Evolutionary conservation across 1,140 invertebrate genomes (phyloP).

Genomic region (Hyphantria cunea): DNA sequence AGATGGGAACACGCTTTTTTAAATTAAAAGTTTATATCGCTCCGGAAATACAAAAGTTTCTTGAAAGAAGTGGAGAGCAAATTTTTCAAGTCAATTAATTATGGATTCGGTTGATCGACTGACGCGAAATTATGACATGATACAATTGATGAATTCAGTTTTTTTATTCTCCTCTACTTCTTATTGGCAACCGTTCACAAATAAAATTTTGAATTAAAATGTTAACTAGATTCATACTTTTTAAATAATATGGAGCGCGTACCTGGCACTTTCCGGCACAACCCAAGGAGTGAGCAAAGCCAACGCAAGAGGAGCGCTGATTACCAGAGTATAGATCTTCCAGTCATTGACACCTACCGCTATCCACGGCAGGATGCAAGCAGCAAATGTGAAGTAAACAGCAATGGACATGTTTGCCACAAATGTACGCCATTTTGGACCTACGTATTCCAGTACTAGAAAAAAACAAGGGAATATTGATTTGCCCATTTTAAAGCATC

Average conservation of each 20-base stretch:
- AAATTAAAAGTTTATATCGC: too few species aligned
- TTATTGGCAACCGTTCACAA: too few species aligned
- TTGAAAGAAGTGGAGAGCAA: too few species aligned
- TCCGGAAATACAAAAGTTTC: too few species aligned
- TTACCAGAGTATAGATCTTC: constrained; percentile 87
- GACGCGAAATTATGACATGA: too few species aligned
- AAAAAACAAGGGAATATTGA: constrained; percentile 5
- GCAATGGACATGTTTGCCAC: constrained; percentile 95
- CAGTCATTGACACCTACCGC: constrained; percentile 89
- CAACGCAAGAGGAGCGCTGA: constrained; percentile 87
- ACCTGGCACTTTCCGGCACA: constrained; percentile 92
- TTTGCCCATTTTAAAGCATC: not conserved
- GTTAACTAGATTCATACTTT: too few species aligned
- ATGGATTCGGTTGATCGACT: too few species aligned
- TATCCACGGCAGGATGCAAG: constrained; percentile 91
- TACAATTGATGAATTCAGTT: too few species aligned
- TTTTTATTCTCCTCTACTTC: too few species aligned
- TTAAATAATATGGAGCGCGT: not conserved
- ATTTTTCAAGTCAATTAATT: too few species aligned
- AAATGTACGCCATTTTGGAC: constrained; percentile 92
- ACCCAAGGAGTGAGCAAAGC: constrained; percentile 87
- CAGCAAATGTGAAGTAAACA: constrained; percentile 91
- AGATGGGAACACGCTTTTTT: too few species aligned
- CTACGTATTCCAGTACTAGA: constrained; percentile 93
- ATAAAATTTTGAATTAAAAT: too few species aligned